Base-by-base conservation (phyloP, 2,888 invertebrate species). In the Lamproptera curius region DNA sequence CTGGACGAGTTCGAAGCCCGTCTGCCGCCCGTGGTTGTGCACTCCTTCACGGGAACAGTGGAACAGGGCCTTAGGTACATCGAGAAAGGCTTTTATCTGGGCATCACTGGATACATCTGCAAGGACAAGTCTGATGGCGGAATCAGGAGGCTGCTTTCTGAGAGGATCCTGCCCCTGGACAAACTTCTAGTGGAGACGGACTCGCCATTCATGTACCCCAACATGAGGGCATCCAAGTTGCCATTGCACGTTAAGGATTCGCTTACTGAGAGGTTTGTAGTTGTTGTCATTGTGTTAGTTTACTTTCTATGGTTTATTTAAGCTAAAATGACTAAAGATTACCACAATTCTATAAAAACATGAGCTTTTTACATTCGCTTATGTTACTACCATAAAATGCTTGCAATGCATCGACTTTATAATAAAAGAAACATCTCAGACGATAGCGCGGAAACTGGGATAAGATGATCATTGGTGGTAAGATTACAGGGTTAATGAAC, bases 131-230 rank as follows among this genome's bases (percentile, higher is more conserved):
- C 96, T 4, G 96, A 96, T 67, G 94, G 94, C 44, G 97, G 97
- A 9, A 94, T 98, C 2, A 89, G 97, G 44, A 92, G 95, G 70
- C 83, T 97, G 53, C 75, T 98, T 28, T 94, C 95, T 26, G 94
- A 94, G 65, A 92, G 94, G 45, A 88, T 92, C 43, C 88, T 97
- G 63, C 96, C 97, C 0, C 70, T 98, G 57, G 96, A 97, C 63
- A 91, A 92, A 70, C 79, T 97, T 60, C 78, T 98, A 49, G 93
- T 98, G 3, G 97, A 97, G 80, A 97, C 97, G 0, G 97, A 98
- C 80, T 94, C 97, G 0, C 97, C 98, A 1, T 98, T 97, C 71
- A 97, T 97, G 97, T 98, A 96, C 76, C 97, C 97, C 1, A 96
- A 98, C 77, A 95, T 96, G 54, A 90, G 97, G 69, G 97, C 97